Evolutionary conservation across 2,888 invertebrate species (phyloP).

Genomic region (Anodontia alba): DNA sequence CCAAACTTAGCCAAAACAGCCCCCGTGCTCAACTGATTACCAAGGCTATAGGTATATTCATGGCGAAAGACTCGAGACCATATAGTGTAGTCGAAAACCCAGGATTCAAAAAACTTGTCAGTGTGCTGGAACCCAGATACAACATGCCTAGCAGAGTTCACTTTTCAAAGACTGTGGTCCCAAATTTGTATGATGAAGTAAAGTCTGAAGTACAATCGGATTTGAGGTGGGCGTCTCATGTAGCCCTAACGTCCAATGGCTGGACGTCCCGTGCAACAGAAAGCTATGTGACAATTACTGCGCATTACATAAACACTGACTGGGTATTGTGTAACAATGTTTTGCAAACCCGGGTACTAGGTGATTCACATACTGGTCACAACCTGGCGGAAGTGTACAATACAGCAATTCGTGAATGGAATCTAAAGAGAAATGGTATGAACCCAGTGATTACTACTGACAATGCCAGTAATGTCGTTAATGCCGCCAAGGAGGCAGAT

Average conservation of each 20-base stretch:
- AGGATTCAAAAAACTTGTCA: slow-evolving; percentile 34
- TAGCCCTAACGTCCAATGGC: slow-evolving; percentile 24
- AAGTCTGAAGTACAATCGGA: neutral
- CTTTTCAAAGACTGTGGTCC: slow-evolving; percentile 36
- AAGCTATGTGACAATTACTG: slow-evolving; percentile 27
- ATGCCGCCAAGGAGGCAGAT: slow-evolving; percentile 25
- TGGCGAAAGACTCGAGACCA: slow-evolving; percentile 39
- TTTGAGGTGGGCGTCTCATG: neutral
- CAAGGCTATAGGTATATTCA: slow-evolving; percentile 14
- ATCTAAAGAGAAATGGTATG: slow-evolving; percentile 21
- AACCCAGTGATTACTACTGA: slow-evolving; percentile 34
- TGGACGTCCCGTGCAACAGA: slow-evolving; percentile 28
- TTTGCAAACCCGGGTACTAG: slow-evolving; percentile 2
- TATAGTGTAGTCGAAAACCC: slow-evolving; percentile 30
- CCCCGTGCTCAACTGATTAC: neutral
- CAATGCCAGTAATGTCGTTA: slow-evolving; percentile 48
- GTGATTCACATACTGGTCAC: slow-evolving; percentile 31
- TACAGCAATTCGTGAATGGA: slow-evolving; percentile 31
- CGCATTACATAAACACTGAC: slow-evolving; percentile 18
- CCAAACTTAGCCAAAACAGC: neutral
- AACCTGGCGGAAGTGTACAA: slow-evolving; percentile 27
- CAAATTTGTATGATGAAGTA: slow-evolving; percentile 13
- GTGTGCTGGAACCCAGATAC: slow-evolving; percentile 39
- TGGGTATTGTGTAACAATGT: slow-evolving; percentile 18
- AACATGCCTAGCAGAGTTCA: slow-evolving; percentile 26